Base-by-base conservation (phyloP, 2,888 invertebrate genomes). In the Eristalis tenax region DNA sequence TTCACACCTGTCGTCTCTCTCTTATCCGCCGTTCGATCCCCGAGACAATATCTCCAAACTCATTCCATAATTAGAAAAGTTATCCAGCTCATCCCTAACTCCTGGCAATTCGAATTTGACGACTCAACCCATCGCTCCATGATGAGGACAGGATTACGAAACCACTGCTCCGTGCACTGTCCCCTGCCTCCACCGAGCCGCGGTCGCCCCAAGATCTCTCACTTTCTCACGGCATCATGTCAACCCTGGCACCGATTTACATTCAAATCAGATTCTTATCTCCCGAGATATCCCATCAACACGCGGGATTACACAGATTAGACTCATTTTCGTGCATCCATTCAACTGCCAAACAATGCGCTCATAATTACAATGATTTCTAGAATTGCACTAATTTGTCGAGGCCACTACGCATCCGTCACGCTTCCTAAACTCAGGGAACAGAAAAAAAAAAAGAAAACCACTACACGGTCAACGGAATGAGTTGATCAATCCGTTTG, bases 311-410 rank as follows among this genome's bases (percentile, higher is more conserved):
- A 50, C 50, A 74, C 28, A 74, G 63, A 74, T 74, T 74, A 74
- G 22, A 43, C 28, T 43, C 64, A 64, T 74, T 63, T 50, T 50
- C 50, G 50, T 50, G 50, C 50, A 18, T 50, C 50, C 50, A 50
- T 50, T 50, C 50, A 50, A 18, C 50, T 74, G 32, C 35, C 32
- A 66, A 80, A 85, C 76, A 85, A 85, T 76, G 57, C 66, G 56
- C 69, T 80, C 61, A 84, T 80, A 80, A 80, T 85, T 73, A 76
- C 81, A 77, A 73, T 81, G 70, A 81, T 81, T 85, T 43, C 38
- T 38, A 59, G 76, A 81, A 85, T 85, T 81, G 84, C 76, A 85
- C 84, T 81, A 76, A 85, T 85, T 85, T 85, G 81, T 73, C 57
- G 76, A 85, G 84, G 73, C 71, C 76, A 85, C 76, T 85, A 50